phyloP scores from a whole-genome alignment of 2,797 vertebrate genomes.

The Platalea minor region DNA sequence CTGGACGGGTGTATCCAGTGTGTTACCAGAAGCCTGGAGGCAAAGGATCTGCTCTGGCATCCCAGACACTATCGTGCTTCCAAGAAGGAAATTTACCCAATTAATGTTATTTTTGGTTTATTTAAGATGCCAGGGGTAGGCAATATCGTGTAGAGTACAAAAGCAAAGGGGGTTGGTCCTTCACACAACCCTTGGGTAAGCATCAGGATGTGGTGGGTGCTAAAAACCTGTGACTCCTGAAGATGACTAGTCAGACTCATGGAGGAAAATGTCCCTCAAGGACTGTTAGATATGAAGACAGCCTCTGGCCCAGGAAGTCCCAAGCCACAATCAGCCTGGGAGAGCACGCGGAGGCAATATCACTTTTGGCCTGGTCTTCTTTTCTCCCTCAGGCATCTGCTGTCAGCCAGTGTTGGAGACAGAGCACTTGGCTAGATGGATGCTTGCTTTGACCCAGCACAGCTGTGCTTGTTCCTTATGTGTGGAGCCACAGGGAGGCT shows the following conservation, averaged over 20 bases:
- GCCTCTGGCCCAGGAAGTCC: not conserved
- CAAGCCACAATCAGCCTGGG: not conserved
- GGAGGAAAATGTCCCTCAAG: not conserved
- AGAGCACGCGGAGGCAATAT: not conserved
- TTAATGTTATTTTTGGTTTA: not conserved
- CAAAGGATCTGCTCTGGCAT: not conserved
- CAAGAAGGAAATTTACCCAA: not conserved
- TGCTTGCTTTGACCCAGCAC: conserved; percentile 1
- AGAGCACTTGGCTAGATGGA: not conserved
- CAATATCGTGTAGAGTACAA: not conserved
- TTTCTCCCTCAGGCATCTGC: not conserved
- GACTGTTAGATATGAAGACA: not conserved
- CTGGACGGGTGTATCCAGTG: not conserved
- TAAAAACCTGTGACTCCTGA: not conserved
- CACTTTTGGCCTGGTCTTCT: not conserved
- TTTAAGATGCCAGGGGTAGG: not conserved
- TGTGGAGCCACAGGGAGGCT: not conserved
- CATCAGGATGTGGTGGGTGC: not conserved
- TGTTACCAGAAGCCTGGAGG: not conserved
- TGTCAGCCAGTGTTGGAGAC: not conserved
- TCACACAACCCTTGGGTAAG: not conserved
- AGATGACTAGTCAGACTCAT: not conserved
- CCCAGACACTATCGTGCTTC: not conserved
- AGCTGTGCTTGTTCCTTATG: not conserved
- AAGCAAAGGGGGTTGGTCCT: not conserved